A percentile compares a stretch with the other conserved stretches of the same genome.
Evolutionary conservation across 2,888 invertebrate species (phyloP).

Genomic region (Sarcophaga subvicina): DNA sequence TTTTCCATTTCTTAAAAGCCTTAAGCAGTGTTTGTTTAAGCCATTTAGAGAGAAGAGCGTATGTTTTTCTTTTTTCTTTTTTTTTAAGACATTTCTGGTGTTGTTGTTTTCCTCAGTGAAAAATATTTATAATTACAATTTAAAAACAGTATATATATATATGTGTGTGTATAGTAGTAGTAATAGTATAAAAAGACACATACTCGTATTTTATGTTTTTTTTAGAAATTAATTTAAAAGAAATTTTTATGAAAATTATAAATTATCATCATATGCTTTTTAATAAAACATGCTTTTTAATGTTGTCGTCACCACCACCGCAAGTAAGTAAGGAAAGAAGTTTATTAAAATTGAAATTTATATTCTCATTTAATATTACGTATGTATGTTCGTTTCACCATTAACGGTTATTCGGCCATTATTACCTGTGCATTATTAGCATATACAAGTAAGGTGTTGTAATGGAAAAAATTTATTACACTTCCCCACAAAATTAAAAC

Average conservation of each 20-base stretch:
- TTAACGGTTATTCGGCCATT: no score
- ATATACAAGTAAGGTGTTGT: no score
- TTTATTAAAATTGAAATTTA: slow-evolving; percentile 1
- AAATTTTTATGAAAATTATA: slow-evolving; percentile 36
- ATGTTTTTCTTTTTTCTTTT: slow-evolving; percentile 17
- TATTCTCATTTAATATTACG: no score
- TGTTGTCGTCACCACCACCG: background rate
- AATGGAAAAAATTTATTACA: no score
- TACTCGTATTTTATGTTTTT: background rate
- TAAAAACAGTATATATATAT: background rate
- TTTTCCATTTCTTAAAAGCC: background rate
- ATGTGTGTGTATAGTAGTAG: background rate
- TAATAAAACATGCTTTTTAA: background rate
- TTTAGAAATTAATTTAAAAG: slow-evolving; percentile 16
- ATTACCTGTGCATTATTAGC: no score
- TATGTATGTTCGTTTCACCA: no score
- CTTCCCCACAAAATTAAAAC: no score
- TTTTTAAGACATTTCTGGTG: background rate
- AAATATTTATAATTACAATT: slow-evolving; percentile 41
- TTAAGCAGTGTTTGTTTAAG: slow-evolving; percentile 8
- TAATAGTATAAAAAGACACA: background rate
- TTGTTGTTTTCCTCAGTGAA: background rate
- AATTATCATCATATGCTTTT: slow-evolving; percentile 29
- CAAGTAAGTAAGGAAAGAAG: background rate
- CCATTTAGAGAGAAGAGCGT: background rate